Evolutionary conservation across 2,113 vertebrate genomes (phyloP).

Genomic region (Eclectus roratus): DNA sequence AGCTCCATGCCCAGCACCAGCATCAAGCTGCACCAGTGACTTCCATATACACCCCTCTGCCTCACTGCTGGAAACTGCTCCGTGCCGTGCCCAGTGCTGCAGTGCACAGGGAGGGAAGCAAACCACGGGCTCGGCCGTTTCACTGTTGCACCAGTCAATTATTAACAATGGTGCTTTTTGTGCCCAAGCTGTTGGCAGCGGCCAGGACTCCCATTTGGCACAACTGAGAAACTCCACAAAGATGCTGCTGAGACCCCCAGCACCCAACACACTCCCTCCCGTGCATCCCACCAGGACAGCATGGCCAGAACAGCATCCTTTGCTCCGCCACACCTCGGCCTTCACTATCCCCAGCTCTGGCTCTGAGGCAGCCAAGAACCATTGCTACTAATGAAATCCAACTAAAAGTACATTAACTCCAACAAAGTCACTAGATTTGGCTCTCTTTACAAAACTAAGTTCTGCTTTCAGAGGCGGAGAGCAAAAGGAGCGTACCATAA

Average conservation of each 20-base stretch:
- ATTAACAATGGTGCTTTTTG: not conserved
- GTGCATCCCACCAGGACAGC: fast-evolving
- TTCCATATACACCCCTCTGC: fast-evolving
- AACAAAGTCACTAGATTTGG: not conserved
- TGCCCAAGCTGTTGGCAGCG: not conserved
- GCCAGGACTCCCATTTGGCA: not conserved
- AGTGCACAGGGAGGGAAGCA: not conserved
- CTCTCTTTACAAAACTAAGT: not conserved
- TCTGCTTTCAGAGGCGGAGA: not conserved
- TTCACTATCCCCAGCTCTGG: not conserved
- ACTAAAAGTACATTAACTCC: not conserved
- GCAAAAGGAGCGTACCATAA: not conserved
- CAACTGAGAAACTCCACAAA: not conserved
- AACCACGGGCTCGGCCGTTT: not conserved
- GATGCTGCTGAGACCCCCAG: not conserved
- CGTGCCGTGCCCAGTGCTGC: not conserved
- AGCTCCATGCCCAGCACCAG: fast-evolving
- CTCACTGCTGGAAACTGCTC: not conserved
- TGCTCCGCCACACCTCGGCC: fast-evolving
- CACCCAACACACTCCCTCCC: fast-evolving
- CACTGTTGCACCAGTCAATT: slow-evolving; percentile 38
- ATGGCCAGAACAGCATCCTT: not conserved
- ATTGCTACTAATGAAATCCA: not conserved
- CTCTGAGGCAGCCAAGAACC: not conserved
- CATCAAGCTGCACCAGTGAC: not conserved